Percentiles rank a stretch among this genome's conserved stretches.
These are phyloP conservation scores for Probosciger aterrimus DNA, from an alignment of 2,113 vertebrate species.

Conservation along the genomic window DNA sequence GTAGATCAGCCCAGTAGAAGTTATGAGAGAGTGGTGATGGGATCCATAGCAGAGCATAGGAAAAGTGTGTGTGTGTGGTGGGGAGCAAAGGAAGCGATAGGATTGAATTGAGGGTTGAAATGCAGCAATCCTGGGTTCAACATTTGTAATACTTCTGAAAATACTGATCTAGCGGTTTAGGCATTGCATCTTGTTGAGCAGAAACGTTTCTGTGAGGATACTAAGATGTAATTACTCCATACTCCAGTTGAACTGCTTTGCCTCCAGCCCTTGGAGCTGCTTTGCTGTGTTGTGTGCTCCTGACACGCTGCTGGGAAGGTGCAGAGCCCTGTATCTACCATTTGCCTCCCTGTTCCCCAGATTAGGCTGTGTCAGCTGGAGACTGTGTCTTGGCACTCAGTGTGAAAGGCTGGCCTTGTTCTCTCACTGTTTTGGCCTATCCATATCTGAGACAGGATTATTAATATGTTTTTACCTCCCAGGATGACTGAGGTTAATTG, in stretches of 20 bases:
- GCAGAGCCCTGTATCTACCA: neutral
- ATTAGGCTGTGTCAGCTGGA: neutral
- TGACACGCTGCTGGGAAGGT: neutral
- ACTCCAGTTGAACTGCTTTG: constrained; percentile 6
- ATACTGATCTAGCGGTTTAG: neutral
- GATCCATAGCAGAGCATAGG: rapidly evolving
- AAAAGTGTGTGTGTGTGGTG: neutral
- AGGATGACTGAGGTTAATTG: constrained; percentile 35
- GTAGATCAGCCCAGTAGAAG: neutral
- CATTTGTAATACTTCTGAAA: neutral
- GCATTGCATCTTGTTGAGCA: neutral
- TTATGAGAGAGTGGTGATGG: neutral
- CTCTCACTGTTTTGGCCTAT: neutral
- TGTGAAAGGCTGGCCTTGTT: neutral
- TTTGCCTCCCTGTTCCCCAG: neutral
- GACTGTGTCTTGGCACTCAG: rapidly evolving
- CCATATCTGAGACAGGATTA: neutral
- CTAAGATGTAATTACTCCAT: neutral
- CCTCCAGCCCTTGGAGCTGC: neutral
- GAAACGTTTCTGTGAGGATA: neutral
- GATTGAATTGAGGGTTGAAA: neutral
- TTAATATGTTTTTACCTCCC: constrained; percentile 14
- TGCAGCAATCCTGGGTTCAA: neutral
- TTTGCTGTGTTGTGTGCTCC: neutral
- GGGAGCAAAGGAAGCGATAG: neutral